Base-by-base conservation (phyloP, 53 echinoderm and acorn worm species). In the Holothuria scabra region DNA sequence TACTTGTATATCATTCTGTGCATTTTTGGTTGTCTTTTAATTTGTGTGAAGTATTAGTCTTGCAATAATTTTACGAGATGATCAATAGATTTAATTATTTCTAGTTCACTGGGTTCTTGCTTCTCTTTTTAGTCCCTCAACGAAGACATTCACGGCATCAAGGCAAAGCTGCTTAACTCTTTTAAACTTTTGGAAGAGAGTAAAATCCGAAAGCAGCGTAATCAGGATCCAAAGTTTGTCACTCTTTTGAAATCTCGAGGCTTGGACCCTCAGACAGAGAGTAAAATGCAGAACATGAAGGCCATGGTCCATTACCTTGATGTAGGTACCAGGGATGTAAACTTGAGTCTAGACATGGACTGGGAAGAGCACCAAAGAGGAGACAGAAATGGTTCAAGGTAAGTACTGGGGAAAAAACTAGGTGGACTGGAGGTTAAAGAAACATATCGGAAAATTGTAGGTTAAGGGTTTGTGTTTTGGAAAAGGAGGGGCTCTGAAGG, bases 211-310 rank as follows among this genome's bases (percentile, higher is more conserved):
- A 85, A 74, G 41, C 93, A 94, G 56, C 92, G 93, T 11, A 85
- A 89, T 86, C 87, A 74, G 41, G 94, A 99, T 86, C 99, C 99
- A 3, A 92, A 92, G 68, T 99, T 94, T 81, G 58, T 90, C 67
- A 90, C 91, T 79, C 88, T 99, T 38, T 86, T 95, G 28, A 87
- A 92, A 30, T 72, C 94, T 21, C 86, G 94, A 28, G 92, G 89
- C 6, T 87, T 99, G 66, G 95, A 95, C 56, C 99, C 99, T 1
- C 92, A 92, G 83, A 89, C 92, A 0, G 72, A 89, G 20, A 87
- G 82, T 28, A 85, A 97, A 67, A 80, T 92, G 61, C 90, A 91
- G 48, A 84, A 89, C 67, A 91, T 99, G 46, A 91, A 86, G 26
- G 83, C 81, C 12, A 89, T 87, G 71, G 80, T 83, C 52, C 94